Evolutionary conservation across 1,140 invertebrate species (phyloP), one percentile per base, ranked within the genome.

Genomic region (Scaptomyza hsui): DNA sequence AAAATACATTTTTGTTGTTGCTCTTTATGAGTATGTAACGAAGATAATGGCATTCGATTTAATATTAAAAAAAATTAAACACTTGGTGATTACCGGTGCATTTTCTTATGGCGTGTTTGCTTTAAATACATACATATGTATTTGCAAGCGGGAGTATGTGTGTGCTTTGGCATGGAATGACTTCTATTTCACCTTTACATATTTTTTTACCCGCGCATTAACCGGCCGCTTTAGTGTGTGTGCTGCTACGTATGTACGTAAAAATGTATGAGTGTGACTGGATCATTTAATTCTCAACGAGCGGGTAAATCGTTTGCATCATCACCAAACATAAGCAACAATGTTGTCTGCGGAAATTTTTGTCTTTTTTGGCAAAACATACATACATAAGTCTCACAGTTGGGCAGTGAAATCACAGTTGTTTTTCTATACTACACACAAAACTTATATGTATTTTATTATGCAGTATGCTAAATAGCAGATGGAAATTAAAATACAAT

Each of bases 161-260:
- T 85, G 44, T 60, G 67, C 15, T 53, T 57, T 60, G 61, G 64
- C 56, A 82, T 82, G 82, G 83, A 75, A 86, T 88, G 82, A 88
- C 82, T 88, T 88, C 71, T 88, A 88, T 88, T 88, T 88, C 82
- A 88, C 82, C 82, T 88, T 88, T 88, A 89, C 82, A 88, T 49
- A 78, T 82, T 63, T 53, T 53, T 48, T 53, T 63, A 59, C 59
- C 60, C 65, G 63, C 70, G 42, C 29, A 29, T 37, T 48, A 21
- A 21, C 39, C 60, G 39, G 57, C 61, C 44, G 49, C 39, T 60
- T 57, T 59, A 52, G 45, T 41, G 59, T 59, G 52, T 35, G 13
- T 42, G 41, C 32, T 7, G 12, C 12, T 37, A 37, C 26, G 26
- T 29, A 26, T 4, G 24, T 37, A 41, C 16, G 19, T 39, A 56